Base-by-base conservation (phyloP, 2,888 invertebrate genomes). In the Heliconius aoede region DNA sequence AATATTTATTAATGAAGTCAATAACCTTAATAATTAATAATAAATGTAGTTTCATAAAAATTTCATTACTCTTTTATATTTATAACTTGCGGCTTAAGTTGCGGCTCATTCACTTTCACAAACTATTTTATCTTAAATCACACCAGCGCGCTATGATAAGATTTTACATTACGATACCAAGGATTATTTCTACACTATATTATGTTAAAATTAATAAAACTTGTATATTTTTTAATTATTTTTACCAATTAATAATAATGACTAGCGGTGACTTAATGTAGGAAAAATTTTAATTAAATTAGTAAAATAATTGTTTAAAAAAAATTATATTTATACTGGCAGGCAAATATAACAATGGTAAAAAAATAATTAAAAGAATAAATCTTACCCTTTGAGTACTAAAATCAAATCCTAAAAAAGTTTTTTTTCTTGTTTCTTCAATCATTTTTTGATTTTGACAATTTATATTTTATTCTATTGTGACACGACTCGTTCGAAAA, bases 331-430 rank as follows among this genome's bases (percentile, higher is more conserved):
- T 21, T 2, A 15, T 32, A 64, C 32, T n/a, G 18, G 65, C 55
- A n/a, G n/a, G 30, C 15, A 24, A 8, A 7, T n/a, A 51, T 18
- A 13, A 9, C 8, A 4, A 15, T 69, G 1, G 15, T 36, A 18
- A 36, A 40, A 26, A 46, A 73, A 74, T 62, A 24, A 30, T 64
- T 73, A 72, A 55, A 58, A 64, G 76, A 28, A 62, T 36, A 32
- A 87, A 73, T 88, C 93, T 90, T 93, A 97, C 98, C 96, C 97
- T 97, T 93, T 98, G 98, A 28, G 98, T 98, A 89, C 98, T 98
- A 87, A 98, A 95, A 95, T 98, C 98, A 85, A 98, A 95, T 77
- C 98, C 98, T 85, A 98, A 95, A 94, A 96, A 98, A 83, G 96
- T 96, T 88, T 93, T 92, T 81, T 87, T 89, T 85, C 84, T 86